Percentiles rank a stretch among this genome's conserved stretches.
These are phyloP conservation scores for Echiichthys vipera DNA, from an alignment of 2,797 vertebrate genomes.

Conservation along the genomic window DNA sequence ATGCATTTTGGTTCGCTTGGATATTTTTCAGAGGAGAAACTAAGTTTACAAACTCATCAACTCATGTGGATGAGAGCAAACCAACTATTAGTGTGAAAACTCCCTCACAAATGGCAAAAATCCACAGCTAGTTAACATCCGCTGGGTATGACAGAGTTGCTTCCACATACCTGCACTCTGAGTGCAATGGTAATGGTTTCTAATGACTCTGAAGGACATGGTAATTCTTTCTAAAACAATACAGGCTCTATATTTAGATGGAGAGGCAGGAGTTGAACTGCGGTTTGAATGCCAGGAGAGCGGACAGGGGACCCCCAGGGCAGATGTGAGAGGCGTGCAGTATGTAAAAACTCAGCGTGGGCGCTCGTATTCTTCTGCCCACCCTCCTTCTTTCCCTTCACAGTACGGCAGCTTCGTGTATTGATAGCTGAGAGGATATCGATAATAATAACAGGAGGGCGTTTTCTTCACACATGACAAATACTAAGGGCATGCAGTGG, in stretches of 20 bases:
- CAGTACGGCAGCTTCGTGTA: constrained; percentile 45
- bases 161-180: constrained; percentile 31
- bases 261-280: constrained; percentile 60
- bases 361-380: constrained; percentile 47
- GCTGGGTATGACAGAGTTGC: constrained; percentile 9
- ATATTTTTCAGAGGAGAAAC: no score
- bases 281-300: constrained; percentile 58
- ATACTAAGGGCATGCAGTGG: constrained; percentile 34
- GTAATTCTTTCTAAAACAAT: constrained; percentile 68
- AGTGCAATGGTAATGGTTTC: constrained; percentile 50
- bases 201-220: constrained; percentile 73
- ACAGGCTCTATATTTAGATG: constrained; percentile 70
- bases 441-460: neutral
- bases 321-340: constrained; percentile 68
- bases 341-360: constrained; percentile 65
- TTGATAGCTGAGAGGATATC: constrained; percentile 43
- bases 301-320: constrained; percentile 58
- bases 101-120: constrained; percentile 19
- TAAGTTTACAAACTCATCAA: no score
- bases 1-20: no score
- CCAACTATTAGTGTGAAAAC: no score
- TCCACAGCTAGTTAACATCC: constrained; percentile 17
- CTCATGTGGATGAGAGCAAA: no score
- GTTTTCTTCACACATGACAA: constrained; percentile 36
- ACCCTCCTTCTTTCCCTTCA: constrained; percentile 36